Percentiles rank a stretch among this genome's conserved stretches.
These are phyloP conservation scores for Colostygia pectinataria DNA, from an alignment of 2,888 invertebrate genomes.

Conservation along the genomic window DNA sequence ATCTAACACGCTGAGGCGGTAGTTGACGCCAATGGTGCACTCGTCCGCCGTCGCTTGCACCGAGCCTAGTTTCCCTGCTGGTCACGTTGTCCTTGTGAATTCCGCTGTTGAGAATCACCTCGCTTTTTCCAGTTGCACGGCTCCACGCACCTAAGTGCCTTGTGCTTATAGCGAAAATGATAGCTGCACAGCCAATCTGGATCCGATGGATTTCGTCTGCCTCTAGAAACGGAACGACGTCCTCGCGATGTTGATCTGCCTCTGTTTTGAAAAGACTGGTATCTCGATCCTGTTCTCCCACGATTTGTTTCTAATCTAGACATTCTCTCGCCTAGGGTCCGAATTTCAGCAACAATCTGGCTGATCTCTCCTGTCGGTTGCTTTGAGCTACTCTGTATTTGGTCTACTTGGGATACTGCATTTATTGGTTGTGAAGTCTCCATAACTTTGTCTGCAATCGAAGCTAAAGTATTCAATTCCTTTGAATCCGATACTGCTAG, in stretches of 20 bases:
- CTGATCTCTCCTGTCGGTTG: no score
- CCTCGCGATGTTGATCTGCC: not conserved
- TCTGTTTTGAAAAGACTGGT: not conserved
- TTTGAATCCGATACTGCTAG: no score
- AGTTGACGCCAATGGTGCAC: not conserved
- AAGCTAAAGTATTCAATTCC: no score
- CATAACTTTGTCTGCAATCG: no score
- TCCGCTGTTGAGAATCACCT: not conserved
- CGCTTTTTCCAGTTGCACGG: conserved; percentile 20
- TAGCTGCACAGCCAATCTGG: conserved; percentile 13
- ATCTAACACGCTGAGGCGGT: conserved; percentile 22
- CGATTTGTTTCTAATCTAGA: no score
- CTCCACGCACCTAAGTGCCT: conserved; percentile 8
- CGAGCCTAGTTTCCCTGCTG: conserved; percentile 21
- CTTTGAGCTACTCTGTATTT: no score
- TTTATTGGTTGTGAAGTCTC: no score
- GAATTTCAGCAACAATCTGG: no score
- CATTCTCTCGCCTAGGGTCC: no score
- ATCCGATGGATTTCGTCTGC: not conserved
- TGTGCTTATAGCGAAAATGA: conserved; percentile 14
- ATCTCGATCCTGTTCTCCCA: not conserved
- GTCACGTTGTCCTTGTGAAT: not conserved
- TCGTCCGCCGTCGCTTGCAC: conserved; percentile 14
- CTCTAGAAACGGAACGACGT: not conserved
- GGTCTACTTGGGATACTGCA: no score